These are phyloP conservation scores for Chesias legatella DNA, from an alignment of 2,888 invertebrate genomes.

Conservation along the genomic window DNA sequence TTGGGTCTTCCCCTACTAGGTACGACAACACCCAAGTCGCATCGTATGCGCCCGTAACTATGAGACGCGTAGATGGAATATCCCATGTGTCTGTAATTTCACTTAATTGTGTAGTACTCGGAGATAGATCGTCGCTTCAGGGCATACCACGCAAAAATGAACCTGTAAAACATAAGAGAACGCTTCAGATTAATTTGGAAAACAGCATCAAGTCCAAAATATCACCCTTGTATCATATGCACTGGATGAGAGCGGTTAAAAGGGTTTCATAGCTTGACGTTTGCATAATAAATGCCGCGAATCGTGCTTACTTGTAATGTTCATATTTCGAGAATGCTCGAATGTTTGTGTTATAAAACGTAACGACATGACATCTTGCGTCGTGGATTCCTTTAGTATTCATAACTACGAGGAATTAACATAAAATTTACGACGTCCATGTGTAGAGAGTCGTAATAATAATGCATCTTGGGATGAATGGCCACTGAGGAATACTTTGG, in stretches of 20 bases:
- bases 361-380: constrained; percentile 22
- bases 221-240: constrained; percentile 7
- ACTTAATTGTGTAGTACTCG: too few relatives aligned
- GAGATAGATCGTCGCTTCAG: too few relatives aligned
- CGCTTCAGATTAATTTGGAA: too few relatives aligned
- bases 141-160: too few relatives aligned
- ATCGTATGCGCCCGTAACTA: too few relatives aligned
- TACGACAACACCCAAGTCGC: too few relatives aligned
- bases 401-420: constrained; percentile 24
- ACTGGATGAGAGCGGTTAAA: constrained; percentile 8
- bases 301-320: constrained; percentile 17
- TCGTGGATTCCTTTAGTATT: constrained; percentile 20
- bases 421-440: constrained; percentile 26
- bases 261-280: constrained; percentile 16
- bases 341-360: constrained; percentile 21
- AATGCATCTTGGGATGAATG: constrained; percentile 14
- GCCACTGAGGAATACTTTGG: constrained; percentile 14
- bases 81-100: too few relatives aligned
- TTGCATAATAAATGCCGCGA: constrained; percentile 21
- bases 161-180: too few relatives aligned
- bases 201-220: background rate
- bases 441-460: constrained; percentile 16
- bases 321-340: constrained; percentile 17
- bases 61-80: too few relatives aligned
- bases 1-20: too few relatives aligned